A percentile compares a stretch with the other conserved stretches of the same genome.
Evolutionary conservation across 35 echinoderm and acorn worm genomes (phyloP).

Genomic region (Strongylocentrotus purpuratus): DNA sequence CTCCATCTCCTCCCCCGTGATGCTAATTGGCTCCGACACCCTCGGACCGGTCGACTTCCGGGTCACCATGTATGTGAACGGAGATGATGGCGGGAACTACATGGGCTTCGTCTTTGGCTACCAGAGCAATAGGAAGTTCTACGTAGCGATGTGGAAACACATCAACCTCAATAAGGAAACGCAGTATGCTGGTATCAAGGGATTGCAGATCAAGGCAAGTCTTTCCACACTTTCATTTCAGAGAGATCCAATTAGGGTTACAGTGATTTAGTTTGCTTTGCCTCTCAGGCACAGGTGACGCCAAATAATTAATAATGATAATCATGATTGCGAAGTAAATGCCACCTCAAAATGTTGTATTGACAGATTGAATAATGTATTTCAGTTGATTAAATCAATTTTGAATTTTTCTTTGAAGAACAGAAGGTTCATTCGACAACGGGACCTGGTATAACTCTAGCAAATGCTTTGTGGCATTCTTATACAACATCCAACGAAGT

Average conservation of each 20-base stretch:
- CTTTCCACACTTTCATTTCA: conserved; percentile 39
- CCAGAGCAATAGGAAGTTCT: conserved; percentile 89
- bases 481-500: conserved; percentile 67
- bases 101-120: conserved; percentile 96
- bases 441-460: conserved; percentile 69
- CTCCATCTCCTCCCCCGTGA: conserved; percentile 63
- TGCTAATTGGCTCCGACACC: conserved; percentile 68
- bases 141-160: conserved; percentile 90
- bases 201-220: conserved; percentile 89
- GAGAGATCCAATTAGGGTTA: conserved; percentile 59
- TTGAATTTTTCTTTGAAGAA: not conserved
- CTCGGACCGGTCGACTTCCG: conserved; percentile 72
- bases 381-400: not conserved
- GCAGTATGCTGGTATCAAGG: conserved; percentile 80
- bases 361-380: no score
- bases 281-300: no score
- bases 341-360: no score
- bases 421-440: conserved; percentile 83
- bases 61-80: conserved; percentile 78
- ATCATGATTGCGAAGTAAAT: no score
- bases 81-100: conserved; percentile 71
- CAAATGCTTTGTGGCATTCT: conserved; percentile 82
- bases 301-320: no score
- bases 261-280: no score
- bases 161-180: conserved; percentile 69